Evolutionary conservation across 2,113 vertebrate genomes (phyloP), one percentile per base, ranked within the genome.

Genomic region (Empidonax traillii): DNA sequence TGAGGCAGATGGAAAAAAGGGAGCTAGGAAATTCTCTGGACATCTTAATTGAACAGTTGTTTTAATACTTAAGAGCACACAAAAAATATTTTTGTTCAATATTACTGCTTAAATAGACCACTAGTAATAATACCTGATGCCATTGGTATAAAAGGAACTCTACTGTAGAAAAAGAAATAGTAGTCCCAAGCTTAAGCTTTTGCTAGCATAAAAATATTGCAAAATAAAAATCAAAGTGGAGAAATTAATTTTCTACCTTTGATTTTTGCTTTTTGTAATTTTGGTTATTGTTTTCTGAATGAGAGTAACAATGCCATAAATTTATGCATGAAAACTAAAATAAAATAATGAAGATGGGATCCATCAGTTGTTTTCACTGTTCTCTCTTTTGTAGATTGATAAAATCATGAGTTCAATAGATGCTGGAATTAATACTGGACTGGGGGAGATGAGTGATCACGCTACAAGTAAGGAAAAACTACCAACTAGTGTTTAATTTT

Each of bases 371-470:
- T 86, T 96, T 88, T 77, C 43, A 46, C 79, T 91, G 10, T 80
- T 96, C 71, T 97, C 12, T 97, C 90, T 94, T 96, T 95, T 95
- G 43, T 94, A 99, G 99, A 99, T 99, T 90, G 99, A 99, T 98
- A 99, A 99, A 98, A 99, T 99, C 92, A 99, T 99, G 99, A 99
- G 98, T 97, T 99, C 99, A 46, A 99, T 99, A 93, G 99, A 99
- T 87, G 99, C 98, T 77, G 99, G 99, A 95, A 99, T 99, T 93
- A 97, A 98, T 85, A 99, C 98, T 44, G 99, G 98, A 85, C 94
- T 99, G 96, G 97, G 98, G 59, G 98, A 98, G 89, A 98, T 98
- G 92, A 98, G 98, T 43, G 97, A 98, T 79, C 96, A 98, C 9
- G 16, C n/a, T 73, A 91, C 97, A 98, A 98, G 99, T 99, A 98